A percentile compares a stretch with the other conserved stretches of the same genome.
These are phyloP conservation scores for Euspilapteryx auroguttella DNA, from an alignment of 2,888 invertebrate genomes.

Conservation along the genomic window DNA sequence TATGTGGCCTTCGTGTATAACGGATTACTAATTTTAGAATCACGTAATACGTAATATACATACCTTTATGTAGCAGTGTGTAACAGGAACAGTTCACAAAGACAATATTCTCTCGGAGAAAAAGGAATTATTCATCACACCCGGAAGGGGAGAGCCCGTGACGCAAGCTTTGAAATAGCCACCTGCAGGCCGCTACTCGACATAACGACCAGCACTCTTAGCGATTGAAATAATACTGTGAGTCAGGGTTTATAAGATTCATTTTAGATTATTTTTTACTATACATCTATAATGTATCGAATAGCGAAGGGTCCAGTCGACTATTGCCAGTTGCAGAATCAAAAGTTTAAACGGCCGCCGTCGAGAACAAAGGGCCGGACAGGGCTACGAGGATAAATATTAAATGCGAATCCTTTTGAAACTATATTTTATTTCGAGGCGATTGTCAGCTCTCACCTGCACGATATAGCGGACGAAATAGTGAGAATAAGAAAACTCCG, in stretches of 20 bases:
- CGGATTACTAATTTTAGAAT: no score
- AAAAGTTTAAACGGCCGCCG: constrained; percentile 59
- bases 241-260: constrained; percentile 10
- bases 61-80: constrained; percentile 25
- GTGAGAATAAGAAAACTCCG: no score
- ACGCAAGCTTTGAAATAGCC: constrained; percentile 56
- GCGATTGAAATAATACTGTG: constrained; percentile 11
- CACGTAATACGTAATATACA: no score
- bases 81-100: constrained; percentile 54
- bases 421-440: constrained; percentile 48
- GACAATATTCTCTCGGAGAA: constrained; percentile 53
- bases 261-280: constrained; percentile 11
- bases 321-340: constrained; percentile 59
- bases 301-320: constrained; percentile 52
- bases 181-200: constrained; percentile 22
- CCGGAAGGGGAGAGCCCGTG: constrained; percentile 60
- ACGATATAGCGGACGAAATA: constrained; percentile 25
- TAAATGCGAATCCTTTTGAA: constrained; percentile 59
- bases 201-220: constrained; percentile 13
- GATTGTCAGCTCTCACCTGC: constrained; percentile 47
- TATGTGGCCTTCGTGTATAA: no score
- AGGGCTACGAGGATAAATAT: constrained; percentile 24
- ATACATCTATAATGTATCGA: constrained; percentile 14
- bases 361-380: constrained; percentile 55
- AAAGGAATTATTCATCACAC: constrained; percentile 62